Conservation (phyloP, 2,888 invertebrate species). For the Pristionchus japonicus region DNA sequence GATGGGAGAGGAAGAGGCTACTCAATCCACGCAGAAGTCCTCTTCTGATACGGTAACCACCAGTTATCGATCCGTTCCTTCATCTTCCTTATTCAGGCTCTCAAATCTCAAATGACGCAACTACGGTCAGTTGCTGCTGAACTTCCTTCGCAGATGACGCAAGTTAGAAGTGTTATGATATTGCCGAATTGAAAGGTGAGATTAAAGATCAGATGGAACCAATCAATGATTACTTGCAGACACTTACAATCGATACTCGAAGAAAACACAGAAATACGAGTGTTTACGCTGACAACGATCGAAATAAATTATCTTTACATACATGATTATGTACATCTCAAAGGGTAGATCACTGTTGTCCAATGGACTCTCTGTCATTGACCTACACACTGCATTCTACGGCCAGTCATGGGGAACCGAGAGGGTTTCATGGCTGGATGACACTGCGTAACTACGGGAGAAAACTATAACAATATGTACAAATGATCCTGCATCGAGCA, state of each 20-base stretch:
- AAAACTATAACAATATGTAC: not conserved
- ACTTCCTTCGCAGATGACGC: not conserved
- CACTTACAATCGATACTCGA: constrained; percentile 24
- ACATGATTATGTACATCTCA: constrained; percentile 13
- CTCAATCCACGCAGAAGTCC: constrained; percentile 15
- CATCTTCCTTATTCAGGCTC: not conserved
- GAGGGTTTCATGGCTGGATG: not conserved
- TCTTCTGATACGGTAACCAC: not conserved
- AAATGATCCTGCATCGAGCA: not conserved
- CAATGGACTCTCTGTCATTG: not conserved
- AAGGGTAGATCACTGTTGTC: not conserved
- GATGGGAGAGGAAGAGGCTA: not conserved
- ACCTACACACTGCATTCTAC: not conserved
- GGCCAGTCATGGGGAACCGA: not conserved
- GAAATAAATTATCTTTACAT: constrained; percentile 41
- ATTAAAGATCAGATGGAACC: not conserved
- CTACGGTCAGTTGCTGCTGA: not conserved
- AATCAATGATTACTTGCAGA: not conserved
- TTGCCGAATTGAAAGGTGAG: constrained; percentile 7
- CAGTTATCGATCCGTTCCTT: no score
- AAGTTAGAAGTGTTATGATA: not conserved
- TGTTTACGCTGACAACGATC: constrained; percentile 34
- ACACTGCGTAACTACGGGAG: not conserved
- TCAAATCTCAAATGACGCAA: constrained; percentile 32
- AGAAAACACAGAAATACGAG: constrained; percentile 32